Evolutionary conservation across 2,888 invertebrate genomes (phyloP), one percentile per base, ranked within the genome.

Genomic region (Scaptomyza caliginosa): DNA sequence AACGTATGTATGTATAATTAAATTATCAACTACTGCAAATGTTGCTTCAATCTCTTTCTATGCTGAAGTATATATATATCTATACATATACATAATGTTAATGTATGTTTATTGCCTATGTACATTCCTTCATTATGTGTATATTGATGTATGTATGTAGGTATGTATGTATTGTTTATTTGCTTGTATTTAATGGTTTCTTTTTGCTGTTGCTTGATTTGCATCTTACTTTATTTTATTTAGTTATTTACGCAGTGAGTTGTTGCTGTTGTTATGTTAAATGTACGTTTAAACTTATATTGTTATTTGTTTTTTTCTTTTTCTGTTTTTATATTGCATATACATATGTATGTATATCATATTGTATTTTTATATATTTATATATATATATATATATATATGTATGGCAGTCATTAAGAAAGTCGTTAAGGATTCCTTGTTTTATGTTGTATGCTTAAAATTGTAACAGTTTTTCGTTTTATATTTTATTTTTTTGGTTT

Each of bases 351-450:
- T 67, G 63, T 65, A 63, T 52, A 55, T 32, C 38, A 36, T 32
- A 38, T 30, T 23, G 36, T 39, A 21, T 32, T 10, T 51, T 30
- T 16, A 10, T 23, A 48, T 39, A 19, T 66, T 16, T 56, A 39
- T 54, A 40, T 45, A 39, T 52, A 56, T 52, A 48, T 67, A 56
- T 55, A 36, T 52, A 63, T 55, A 56, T 57, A 71, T 79, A 77
- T 82, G 71, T 80, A 87, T 88, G 84, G 83, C 84, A 83, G 83
- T 83, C 87, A 77, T 77, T 85, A 76, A 85, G 83, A 87, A 87
- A 87, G 86, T 87, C 88, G 88, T 82, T 85, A 83, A 86, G 83
- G 83, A 82, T 87, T 83, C 64, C 79, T 86, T 59, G 66, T 75
- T 64, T 66, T 50, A 36, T 56, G 45, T 62, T 40, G 32, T 52